Base-by-base conservation (phyloP, 2,888 invertebrate species). In the Macrophya annulata region DNA sequence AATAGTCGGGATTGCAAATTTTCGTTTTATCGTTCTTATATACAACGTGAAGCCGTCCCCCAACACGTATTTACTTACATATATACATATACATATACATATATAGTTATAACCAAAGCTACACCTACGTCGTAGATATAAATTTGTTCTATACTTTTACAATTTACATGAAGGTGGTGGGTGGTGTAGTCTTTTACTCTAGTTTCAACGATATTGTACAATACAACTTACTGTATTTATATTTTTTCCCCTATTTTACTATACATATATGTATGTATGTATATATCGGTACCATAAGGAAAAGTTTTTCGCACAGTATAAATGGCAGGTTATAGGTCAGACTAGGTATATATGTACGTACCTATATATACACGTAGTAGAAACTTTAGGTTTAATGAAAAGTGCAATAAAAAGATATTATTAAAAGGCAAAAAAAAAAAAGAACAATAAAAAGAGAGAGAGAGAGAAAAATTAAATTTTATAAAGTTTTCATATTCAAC, bases 81-180 rank as follows among this genome's bases (percentile, higher is more conserved):
- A 31, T 21, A 77, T 21, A 31, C 48, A 51, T n/a, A 48, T 12
- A 74, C 48, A 17, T 21, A 74, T 45, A 74, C 17, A n/a, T n/a
- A n/a, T n/a, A n/a, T n/a, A n/a, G n/a, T n/a, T n/a, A n/a, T n/a
- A n/a, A n/a, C 37, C 72, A 31, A 1, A 1, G 1, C 31, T 31
- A 31, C 31, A 31, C 21, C n/a, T 12, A 45, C 72, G 45, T 21
- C 45, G n/a, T 74, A n/a, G n/a, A n/a, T n/a, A 25, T n/a, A 74
- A 74, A 74, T 74, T 74, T 74, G 45, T 45, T 74, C 72, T 25
- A 31, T 31, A 74, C 45, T 74, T 74, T 45, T 74, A 45, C 43
- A 74, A 74, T 74, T 45, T 43, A 12, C 74, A 74, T 48, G 45
- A 74, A 74, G 21, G 25, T 6, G 72, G 15, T 55, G 72, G 45